Conservation (phyloP, 2,797 vertebrate genomes). For the Lepus oiostolus region DNA sequence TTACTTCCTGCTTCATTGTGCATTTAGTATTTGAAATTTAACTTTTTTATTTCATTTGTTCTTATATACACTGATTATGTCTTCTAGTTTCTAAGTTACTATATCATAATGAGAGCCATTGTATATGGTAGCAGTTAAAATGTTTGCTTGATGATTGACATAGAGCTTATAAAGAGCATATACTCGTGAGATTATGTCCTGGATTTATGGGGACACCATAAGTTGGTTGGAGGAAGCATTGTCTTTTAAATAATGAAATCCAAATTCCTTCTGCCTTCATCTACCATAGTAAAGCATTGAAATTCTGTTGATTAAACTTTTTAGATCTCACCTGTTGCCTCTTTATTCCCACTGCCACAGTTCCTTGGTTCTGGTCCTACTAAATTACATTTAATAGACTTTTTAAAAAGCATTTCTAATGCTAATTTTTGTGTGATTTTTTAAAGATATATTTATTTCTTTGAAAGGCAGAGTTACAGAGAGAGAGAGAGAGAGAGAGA, state of each 20-base stretch:
- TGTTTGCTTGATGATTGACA: slow-evolving; percentile 51
- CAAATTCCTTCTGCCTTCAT: slow-evolving; percentile 32
- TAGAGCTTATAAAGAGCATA: neutral
- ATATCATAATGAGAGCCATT: neutral
- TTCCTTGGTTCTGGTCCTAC: neutral
- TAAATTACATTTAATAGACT: slow-evolving; percentile 11
- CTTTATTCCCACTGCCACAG: neutral
- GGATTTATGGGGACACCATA: slow-evolving; percentile 47
- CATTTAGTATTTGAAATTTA: too few species aligned
- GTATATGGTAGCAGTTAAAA: slow-evolving; percentile 43
- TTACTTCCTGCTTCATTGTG: too few species aligned
- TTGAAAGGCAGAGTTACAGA: too few species aligned
- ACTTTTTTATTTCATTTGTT: too few species aligned
- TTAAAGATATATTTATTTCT: too few species aligned
- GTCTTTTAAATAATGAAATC: slow-evolving; percentile 44
- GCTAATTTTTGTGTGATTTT: too few species aligned
- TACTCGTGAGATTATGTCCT: slow-evolving; percentile 20
- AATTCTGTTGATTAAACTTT: slow-evolving; percentile 41
- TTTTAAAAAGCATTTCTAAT: too few species aligned
- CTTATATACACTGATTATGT: too few species aligned
- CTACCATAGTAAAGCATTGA: slow-evolving; percentile 4
- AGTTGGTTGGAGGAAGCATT: slow-evolving; percentile 66
- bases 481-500: too few species aligned
- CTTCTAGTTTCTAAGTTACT: slow-evolving; percentile 20
- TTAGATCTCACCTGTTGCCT: slow-evolving; percentile 6